Base-by-base conservation (phyloP, 2,113 vertebrate species). In the Esox niger region DNA sequence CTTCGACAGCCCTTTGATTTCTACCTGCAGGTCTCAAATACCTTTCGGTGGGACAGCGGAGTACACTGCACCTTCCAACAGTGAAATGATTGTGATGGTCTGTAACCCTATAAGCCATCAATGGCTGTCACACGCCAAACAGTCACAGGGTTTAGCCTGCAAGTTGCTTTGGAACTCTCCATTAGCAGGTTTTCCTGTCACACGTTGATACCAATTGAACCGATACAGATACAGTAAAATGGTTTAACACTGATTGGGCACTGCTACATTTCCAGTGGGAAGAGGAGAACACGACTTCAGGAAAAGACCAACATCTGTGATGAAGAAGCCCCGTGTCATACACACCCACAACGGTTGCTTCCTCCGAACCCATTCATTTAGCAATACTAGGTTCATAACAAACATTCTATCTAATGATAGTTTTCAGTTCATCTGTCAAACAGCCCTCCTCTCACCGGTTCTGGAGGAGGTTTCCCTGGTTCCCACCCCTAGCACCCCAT, bases 11-110 rank as follows among this genome's bases (percentile, higher is more conserved):
- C 85, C 88, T 91, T 85, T 91, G 84, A 84, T 90, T 91, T 79
- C 83, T 88, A 82, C 82, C 86, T 89, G 85, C 85, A 81, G 84
- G 88, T 92, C 88, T 89, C 86, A 91, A 84, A 84, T 89, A 73
- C 77, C 84, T 85, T 87, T 84, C 64, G 82, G 57, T 81, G 81
- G 82, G 75, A 75, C 74, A 68, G 62, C 68, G 77, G 79, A 83
- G 78, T 76, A 74, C 62, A 71, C 75, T 86, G 81, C 74, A 84
- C 80, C 84, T 89, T 87, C 81, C 83, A 90, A 88, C 84, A 85
- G 84, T 78, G 72, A 84, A 77, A 77, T 84, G 89, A 91, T 92
- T 88, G 91, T 89, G 81, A 84, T 77, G 68, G 80, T 67, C 70
- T 86, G 85, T 86, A 91, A 88, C 62, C 79, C 77, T 82, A 82